Percentiles rank a stretch among this genome's conserved stretches.
Evolutionary conservation across 2,888 invertebrate species (phyloP).

Genomic region (Amitus sp.): DNA sequence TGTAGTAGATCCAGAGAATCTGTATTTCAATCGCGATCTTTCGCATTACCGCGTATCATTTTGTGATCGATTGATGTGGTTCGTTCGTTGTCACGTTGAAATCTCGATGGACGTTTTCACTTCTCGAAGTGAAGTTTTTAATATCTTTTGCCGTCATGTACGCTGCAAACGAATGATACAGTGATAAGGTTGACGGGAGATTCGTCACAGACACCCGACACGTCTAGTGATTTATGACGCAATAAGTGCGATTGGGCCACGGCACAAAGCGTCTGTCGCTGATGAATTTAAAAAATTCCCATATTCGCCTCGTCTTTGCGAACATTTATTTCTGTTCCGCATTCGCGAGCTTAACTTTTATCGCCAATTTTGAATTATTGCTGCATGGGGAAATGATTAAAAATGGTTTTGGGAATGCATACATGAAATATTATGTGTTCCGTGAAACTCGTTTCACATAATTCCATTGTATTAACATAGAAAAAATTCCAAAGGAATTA

Average conservation of each 20-base stretch:
- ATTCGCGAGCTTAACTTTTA: not conserved
- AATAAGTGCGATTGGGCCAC: conserved; percentile 37
- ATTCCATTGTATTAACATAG: no score
- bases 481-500: no score
- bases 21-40: no score
- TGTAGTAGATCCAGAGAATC: no score
- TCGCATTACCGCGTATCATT: no score
- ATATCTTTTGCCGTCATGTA: conserved; percentile 30
- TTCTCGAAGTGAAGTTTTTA: conserved; percentile 25
- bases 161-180: conserved; percentile 19
- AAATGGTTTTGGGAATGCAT: no score
- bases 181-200: conserved; percentile 39
- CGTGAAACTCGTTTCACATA: no score
- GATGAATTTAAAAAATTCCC: conserved; percentile 28
- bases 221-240: conserved; percentile 40
- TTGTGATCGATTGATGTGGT: no score
- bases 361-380: not conserved
- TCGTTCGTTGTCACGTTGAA: no score
- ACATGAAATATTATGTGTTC: no score
- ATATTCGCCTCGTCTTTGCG: not conserved
- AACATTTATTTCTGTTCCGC: not conserved
- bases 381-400: no score
- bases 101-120: conserved; percentile 12
- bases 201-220: conserved; percentile 32
- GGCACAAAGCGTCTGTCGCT: conserved; percentile 24